These are phyloP conservation scores for Eutolmus rufibarbis DNA, from an alignment of 2,888 invertebrate genomes.

Conservation along the genomic window DNA sequence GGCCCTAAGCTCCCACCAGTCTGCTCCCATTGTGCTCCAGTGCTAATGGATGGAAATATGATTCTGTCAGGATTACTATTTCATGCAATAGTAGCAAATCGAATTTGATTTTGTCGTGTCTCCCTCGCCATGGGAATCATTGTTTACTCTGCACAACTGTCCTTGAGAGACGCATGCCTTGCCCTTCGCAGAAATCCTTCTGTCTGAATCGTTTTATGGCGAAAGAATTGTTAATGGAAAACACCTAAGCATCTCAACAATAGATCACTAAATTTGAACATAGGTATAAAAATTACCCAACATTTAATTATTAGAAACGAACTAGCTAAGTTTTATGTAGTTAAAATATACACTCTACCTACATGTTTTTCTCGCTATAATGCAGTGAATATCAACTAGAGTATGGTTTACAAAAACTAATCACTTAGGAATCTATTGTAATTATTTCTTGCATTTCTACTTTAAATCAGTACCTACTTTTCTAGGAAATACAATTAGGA, in stretches of 20 bases:
- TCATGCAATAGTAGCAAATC: constrained; percentile 32
- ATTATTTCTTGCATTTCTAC: too few species aligned
- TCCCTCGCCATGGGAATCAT: not conserved
- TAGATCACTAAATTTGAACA: too few species aligned
- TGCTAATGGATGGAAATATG: constrained; percentile 42
- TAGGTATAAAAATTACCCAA: too few species aligned
- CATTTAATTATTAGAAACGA: too few species aligned
- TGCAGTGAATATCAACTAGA: too few species aligned
- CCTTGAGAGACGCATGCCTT: not conserved
- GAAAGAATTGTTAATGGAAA: not conserved
- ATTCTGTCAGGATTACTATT: constrained; percentile 31
- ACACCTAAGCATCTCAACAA: not conserved
- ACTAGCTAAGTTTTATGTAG: too few species aligned
- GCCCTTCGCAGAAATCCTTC: not conserved
- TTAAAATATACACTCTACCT: too few species aligned
- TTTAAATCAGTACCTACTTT: too few species aligned
- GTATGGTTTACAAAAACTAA: too few species aligned
- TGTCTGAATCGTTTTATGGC: not conserved
- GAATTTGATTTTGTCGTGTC: constrained; percentile 15
- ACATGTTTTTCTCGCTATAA: too few species aligned
- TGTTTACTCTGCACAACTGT: not conserved
- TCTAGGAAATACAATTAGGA: too few species aligned
- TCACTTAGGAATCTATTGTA: too few species aligned
- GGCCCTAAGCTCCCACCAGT: not conserved
- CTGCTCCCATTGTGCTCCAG: constrained; percentile 11